Conservation (phyloP, 2,797 vertebrate genomes). For the Spatula versicolor region DNA sequence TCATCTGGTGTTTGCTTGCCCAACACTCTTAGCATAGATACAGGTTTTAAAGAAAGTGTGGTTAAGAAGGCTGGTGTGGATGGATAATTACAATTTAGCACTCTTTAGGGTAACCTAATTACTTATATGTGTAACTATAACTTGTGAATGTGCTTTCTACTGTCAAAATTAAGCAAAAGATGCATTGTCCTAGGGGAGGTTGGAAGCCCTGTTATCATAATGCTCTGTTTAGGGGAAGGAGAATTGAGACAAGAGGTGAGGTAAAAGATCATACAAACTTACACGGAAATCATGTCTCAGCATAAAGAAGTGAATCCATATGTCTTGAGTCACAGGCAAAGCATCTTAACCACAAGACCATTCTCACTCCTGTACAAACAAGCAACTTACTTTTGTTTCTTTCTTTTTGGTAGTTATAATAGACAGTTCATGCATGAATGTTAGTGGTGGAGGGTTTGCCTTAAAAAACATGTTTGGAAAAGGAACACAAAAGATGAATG, state of each 20-base stretch:
- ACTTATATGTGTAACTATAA: not conserved
- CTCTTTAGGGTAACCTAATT: not conserved
- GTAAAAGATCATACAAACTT: not conserved
- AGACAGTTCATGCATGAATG: not conserved
- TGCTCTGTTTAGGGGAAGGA: not conserved
- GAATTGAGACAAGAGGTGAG: not conserved
- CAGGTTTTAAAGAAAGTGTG: not conserved
- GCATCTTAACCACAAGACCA: not conserved
- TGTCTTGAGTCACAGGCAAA: not conserved
- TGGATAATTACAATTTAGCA: not conserved
- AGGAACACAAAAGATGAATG: not conserved
- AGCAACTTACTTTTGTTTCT: not conserved
- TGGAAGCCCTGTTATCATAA: not conserved
- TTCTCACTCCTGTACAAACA: not conserved
- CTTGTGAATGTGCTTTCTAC: not conserved
- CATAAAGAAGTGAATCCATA: not conserved
- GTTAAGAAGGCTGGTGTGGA: not conserved
- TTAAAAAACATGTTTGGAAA: not conserved
- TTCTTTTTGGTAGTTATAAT: not conserved
- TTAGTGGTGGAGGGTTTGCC: not conserved
- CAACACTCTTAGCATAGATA: constrained; percentile 1
- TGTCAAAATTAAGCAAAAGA: not conserved
- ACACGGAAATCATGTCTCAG: not conserved
- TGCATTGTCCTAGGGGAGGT: not conserved
- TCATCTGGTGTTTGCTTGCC: constrained; percentile 21